Evolutionary conservation across 2,797 vertebrate genomes (phyloP).

Genomic region (Chrosomus eos): DNA sequence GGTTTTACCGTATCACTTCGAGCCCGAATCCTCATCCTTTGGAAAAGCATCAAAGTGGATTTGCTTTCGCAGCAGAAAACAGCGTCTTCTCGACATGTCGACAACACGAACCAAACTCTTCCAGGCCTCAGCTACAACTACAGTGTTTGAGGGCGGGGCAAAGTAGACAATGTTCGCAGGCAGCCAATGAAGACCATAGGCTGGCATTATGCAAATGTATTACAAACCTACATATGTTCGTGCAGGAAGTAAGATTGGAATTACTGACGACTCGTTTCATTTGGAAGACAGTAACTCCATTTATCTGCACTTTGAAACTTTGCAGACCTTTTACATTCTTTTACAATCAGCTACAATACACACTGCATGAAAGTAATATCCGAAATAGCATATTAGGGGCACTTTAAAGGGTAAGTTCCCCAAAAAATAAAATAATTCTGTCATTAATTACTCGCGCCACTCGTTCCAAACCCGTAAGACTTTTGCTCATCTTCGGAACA

Average conservation of each 20-base stretch:
- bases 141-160: slow-evolving; percentile 1
- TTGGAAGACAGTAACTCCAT: neutral
- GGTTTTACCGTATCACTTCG: neutral
- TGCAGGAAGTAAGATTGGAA: neutral
- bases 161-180: neutral
- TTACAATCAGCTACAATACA: neutral
- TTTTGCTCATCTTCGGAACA: too few species aligned
- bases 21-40: neutral
- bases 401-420: neutral
- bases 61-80: neutral
- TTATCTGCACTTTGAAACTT: neutral
- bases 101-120: neutral
- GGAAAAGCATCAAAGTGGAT: neutral
- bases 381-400: neutral
- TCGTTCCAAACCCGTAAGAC: too few species aligned
- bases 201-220: neutral
- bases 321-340: neutral
- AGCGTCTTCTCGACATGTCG: neutral
- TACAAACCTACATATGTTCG: neutral
- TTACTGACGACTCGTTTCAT: neutral
- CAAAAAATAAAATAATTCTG: too few species aligned
- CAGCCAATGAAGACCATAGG: neutral
- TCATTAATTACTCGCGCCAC: too few species aligned
- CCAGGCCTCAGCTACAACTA: neutral
- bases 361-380: neutral